Evolutionary conservation across 2,113 vertebrate species (phyloP).

Genomic region (Cervus canadensis): DNA sequence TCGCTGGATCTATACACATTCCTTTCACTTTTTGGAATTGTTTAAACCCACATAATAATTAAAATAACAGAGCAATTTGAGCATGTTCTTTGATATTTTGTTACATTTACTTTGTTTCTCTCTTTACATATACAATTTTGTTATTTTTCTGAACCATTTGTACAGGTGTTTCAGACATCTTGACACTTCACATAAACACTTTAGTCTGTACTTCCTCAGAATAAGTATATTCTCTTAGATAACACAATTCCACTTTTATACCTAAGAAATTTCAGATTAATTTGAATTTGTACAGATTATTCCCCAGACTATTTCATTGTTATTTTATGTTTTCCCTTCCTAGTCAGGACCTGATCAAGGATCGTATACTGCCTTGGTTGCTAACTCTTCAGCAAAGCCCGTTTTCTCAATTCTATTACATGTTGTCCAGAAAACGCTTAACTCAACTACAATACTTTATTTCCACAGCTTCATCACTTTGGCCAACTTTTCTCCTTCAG

Average conservation of each 20-base stretch:
- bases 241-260: background rate
- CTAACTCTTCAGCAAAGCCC: background rate
- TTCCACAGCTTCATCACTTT: slow-evolving; percentile 48
- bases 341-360: no score
- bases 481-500: background rate
- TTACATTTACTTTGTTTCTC: background rate
- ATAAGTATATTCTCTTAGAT: background rate
- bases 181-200: background rate
- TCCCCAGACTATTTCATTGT: background rate
- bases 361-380: background rate
- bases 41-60: background rate
- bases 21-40: background rate
- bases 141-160: background rate
- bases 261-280: background rate
- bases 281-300: background rate
- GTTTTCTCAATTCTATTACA: background rate
- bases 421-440: background rate
- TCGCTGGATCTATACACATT: background rate
- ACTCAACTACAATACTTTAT: background rate
- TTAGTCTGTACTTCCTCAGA: background rate
- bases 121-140: background rate
- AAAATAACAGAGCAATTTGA: background rate
- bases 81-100: background rate
- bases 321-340: background rate
- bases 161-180: background rate